Percentiles rank a stretch among this genome's conserved stretches.
phyloP scores from a whole-genome alignment of 1,140 invertebrate species.

The Brachionus sp. region DNA sequence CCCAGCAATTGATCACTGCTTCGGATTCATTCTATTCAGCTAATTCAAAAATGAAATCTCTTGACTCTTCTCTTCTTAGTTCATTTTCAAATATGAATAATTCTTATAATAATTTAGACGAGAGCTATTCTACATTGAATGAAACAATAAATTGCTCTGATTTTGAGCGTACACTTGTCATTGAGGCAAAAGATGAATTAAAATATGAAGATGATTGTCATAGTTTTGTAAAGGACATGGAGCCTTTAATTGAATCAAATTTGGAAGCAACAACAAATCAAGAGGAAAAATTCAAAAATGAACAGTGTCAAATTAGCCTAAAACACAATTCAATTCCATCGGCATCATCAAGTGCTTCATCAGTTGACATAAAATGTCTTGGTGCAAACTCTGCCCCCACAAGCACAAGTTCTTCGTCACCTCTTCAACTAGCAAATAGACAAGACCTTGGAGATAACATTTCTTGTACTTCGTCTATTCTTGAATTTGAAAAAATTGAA shows the following conservation, averaged over 20 bases:
- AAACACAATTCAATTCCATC: neutral
- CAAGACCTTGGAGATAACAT: neutral
- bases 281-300: neutral
- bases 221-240: neutral
- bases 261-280: neutral
- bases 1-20: neutral
- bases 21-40: conserved; percentile 44
- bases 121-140: conserved; percentile 20
- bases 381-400: neutral
- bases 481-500: conserved; percentile 43
- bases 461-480: conserved; percentile 13
- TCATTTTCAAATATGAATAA: neutral
- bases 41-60: neutral
- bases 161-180: neutral
- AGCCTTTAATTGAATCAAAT: neutral
- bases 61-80: neutral
- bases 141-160: neutral
- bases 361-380: neutral
- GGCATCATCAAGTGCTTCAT: neutral
- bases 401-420: neutral
- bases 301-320: neutral
- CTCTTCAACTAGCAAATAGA: neutral
- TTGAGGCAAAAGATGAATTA: neutral
- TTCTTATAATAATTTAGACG: neutral
- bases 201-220: neutral